phyloP scores from a whole-genome alignment of 2,797 vertebrate species.

The Botia almorhae region DNA sequence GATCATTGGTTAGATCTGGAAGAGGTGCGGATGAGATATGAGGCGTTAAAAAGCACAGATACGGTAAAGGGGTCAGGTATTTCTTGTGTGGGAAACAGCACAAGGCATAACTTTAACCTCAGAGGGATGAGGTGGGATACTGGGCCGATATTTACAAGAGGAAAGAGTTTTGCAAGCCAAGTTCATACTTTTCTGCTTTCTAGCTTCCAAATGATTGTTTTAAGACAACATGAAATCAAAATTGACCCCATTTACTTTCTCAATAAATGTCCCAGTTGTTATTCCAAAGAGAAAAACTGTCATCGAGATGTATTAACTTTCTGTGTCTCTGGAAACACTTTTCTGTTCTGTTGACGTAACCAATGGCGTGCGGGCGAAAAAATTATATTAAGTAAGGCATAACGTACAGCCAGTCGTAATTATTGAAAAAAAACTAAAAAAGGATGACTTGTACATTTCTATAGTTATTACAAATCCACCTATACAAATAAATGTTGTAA shows the following conservation, averaged over 20 bases:
- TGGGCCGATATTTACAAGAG: background rate
- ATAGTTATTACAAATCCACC: background rate
- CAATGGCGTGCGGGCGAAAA: background rate
- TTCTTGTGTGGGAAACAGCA: constrained; percentile 23
- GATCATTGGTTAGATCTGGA: constrained; percentile 17
- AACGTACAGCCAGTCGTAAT: background rate
- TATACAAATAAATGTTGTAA: background rate
- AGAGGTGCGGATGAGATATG: constrained; percentile 11
- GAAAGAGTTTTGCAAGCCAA: background rate
- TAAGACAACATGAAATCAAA: constrained; percentile 16
- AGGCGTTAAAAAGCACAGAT: constrained; percentile 25
- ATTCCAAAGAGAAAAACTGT: background rate
- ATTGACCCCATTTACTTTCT: background rate
- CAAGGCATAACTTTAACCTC: constrained; percentile 26
- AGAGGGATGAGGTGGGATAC: constrained; percentile 14
- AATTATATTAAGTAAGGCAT: background rate
- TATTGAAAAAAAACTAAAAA: background rate
- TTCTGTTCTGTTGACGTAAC: background rate
- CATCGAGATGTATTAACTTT: background rate
- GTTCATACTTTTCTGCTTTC: background rate
- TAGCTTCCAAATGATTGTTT: constrained; percentile 2
- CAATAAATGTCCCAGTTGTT: constrained; percentile 2
- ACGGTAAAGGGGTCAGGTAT: constrained; percentile 31
- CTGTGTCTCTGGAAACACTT: background rate
- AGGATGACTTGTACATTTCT: background rate